A percentile compares a stretch with the other conserved stretches of the same genome.
Evolutionary conservation across 2,888 invertebrate genomes (phyloP).

Genomic region (Sacculina carcini): DNA sequence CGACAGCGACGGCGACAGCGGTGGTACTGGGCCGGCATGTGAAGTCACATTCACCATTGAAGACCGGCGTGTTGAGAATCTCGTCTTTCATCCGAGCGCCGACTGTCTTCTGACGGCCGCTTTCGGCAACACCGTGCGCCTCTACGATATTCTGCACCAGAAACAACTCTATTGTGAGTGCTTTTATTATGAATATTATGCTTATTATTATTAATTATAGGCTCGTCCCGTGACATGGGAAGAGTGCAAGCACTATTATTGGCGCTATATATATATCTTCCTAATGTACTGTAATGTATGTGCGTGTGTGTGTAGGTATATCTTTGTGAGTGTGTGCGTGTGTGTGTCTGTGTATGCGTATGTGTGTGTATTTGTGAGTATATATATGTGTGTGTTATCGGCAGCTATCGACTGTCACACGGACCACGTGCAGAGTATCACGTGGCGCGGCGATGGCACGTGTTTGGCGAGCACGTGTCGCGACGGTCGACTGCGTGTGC

Average conservation of each 20-base stretch:
- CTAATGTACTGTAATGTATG: no score
- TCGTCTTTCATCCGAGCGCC: slow-evolving; percentile 71
- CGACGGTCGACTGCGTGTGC: slow-evolving; percentile 60
- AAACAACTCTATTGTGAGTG: slow-evolving; percentile 28
- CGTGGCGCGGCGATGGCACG: slow-evolving; percentile 69
- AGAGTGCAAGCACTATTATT: no score
- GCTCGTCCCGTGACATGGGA: no score
- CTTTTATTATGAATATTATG: no score
- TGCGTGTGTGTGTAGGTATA: no score
- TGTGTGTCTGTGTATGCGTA: no score
- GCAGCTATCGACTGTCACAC: slow-evolving; percentile 32
- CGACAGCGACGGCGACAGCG: no score
- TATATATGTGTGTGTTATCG: no score
- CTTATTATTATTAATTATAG: no score
- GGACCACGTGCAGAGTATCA: slow-evolving; percentile 64
- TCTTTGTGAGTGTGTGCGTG: no score
- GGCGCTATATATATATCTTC: no score
- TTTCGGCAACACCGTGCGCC: slow-evolving; percentile 46
- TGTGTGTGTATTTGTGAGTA: no score
- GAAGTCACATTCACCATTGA: slow-evolving; percentile 57
- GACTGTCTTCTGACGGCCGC: slow-evolving; percentile 68
- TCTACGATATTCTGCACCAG: slow-evolving; percentile 64
- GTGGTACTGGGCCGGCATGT: slow-evolving; percentile 45
- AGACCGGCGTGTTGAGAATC: slow-evolving; percentile 60
- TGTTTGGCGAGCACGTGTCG: slow-evolving; percentile 63